These are phyloP conservation scores for Leuctra nigra DNA, from an alignment of 2,888 invertebrate genomes.

Conservation along the genomic window DNA sequence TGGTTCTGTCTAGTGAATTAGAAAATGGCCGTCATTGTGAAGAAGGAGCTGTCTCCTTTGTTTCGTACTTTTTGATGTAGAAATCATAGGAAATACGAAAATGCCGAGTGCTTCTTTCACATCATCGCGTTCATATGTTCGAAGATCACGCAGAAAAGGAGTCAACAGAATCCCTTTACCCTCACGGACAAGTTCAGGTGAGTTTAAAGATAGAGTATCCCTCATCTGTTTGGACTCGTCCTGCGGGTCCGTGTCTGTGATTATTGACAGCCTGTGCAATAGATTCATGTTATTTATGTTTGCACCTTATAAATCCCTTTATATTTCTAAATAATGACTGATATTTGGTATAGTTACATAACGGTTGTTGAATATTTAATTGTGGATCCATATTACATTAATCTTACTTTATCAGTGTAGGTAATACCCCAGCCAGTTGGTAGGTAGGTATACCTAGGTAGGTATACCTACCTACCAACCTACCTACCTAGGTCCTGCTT, in stretches of 20 bases:
- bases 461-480: too few species aligned
- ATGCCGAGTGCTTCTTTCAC: slow-evolving; percentile 95
- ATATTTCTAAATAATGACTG: too few species aligned
- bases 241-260: slow-evolving; percentile 18
- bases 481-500: too few species aligned
- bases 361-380: too few species aligned
- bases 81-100: slow-evolving; percentile 40
- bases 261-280: slow-evolving; percentile 25
- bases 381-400: too few species aligned
- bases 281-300: neutral
- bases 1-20: slow-evolving; percentile 46
- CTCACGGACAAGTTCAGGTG: slow-evolving; percentile 74
- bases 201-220: slow-evolving; percentile 41
- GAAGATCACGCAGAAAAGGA: slow-evolving; percentile 87
- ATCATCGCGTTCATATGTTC: slow-evolving; percentile 85
- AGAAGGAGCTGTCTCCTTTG: slow-evolving; percentile 77
- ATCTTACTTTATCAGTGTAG: too few species aligned
- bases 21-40: slow-evolving; percentile 71
- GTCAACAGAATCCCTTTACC: slow-evolving; percentile 79
- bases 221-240: slow-evolving; percentile 26
- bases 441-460: too few species aligned
- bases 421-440: too few species aligned
- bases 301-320: too few species aligned
- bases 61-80: slow-evolving; percentile 48
- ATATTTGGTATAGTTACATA: too few species aligned